Percentiles rank a stretch among this genome's conserved stretches.
Conservation (phyloP, 2,113 vertebrate species). For the Lagenorhynchus albirostris region DNA sequence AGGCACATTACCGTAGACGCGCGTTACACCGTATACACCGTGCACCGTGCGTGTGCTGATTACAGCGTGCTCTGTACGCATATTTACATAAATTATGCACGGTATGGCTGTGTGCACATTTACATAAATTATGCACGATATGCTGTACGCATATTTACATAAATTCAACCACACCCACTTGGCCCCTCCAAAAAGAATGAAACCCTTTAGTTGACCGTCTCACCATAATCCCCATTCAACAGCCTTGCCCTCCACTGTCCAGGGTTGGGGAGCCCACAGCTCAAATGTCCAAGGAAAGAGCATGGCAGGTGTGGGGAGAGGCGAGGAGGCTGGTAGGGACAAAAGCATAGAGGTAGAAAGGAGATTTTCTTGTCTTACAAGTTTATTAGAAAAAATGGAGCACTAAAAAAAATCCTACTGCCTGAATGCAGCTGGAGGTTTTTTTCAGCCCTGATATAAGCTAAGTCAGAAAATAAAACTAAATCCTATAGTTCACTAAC, state of each 20-base stretch:
- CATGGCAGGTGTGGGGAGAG: not conserved
- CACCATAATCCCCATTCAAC: not conserved
- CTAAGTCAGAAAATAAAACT: slow-evolving; percentile 13
- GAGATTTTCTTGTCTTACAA: slow-evolving; percentile 71
- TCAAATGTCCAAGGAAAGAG: not conserved
- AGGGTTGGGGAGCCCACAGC: not conserved
- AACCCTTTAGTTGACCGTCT: not conserved
- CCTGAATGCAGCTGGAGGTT: slow-evolving; percentile 84
- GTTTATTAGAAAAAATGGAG: slow-evolving; percentile 93
- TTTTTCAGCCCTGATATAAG: slow-evolving; percentile 75
- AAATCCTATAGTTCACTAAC: slow-evolving; percentile 45
- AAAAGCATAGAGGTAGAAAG: fast-evolving
- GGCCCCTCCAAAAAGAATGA: not conserved
- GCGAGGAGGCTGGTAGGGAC: fast-evolving
- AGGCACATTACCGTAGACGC: fast-evolving
- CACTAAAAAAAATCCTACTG: slow-evolving; percentile 84
- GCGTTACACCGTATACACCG: fast-evolving
- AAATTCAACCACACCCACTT: not conserved
- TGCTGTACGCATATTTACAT: not conserved
- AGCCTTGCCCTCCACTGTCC: not conserved
- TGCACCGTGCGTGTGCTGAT: not conserved
- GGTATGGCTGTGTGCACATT: not conserved
- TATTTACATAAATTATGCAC: not conserved
- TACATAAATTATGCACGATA: not conserved
- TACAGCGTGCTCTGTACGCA: not conserved